Percentiles rank a stretch among this genome's conserved stretches.
Evolutionary conservation across 2,888 invertebrate genomes (phyloP).

Genomic region (Aphodius granarius): DNA sequence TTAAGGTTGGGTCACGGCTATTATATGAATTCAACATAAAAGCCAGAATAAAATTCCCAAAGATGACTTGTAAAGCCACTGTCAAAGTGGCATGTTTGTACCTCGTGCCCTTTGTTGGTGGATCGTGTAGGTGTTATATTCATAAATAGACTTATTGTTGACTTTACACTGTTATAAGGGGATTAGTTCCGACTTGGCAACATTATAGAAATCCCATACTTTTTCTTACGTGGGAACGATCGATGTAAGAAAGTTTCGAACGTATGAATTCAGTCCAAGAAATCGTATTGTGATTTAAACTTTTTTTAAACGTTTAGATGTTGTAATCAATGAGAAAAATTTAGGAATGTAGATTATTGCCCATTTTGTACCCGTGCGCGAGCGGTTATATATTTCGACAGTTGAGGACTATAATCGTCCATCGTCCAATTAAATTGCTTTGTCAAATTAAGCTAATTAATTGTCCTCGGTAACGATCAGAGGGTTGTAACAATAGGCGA

Average conservation of each 20-base stretch:
- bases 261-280: neutral
- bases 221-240: neutral
- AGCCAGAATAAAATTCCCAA: neutral
- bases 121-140: slow-evolving; percentile 3
- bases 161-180: neutral
- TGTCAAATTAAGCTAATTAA: neutral
- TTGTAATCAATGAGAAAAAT: too few species aligned
- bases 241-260: neutral
- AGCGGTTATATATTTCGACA: neutral
- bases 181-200: neutral
- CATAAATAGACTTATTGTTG: neutral
- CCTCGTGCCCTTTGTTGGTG: slow-evolving; percentile 2
- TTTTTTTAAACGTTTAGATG: too few species aligned
- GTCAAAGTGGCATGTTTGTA: slow-evolving; percentile 7
- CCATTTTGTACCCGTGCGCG: too few species aligned
- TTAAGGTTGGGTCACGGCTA: neutral
- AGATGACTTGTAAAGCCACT: neutral
- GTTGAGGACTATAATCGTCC: neutral
- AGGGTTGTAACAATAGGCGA: neutral
- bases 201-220: neutral
- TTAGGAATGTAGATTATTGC: too few species aligned
- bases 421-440: neutral
- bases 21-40: neutral
- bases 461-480: neutral
- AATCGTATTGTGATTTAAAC: too few species aligned